phyloP scores from a whole-genome alignment of 2,113 vertebrate genomes.

The Oriolus oriolus region DNA sequence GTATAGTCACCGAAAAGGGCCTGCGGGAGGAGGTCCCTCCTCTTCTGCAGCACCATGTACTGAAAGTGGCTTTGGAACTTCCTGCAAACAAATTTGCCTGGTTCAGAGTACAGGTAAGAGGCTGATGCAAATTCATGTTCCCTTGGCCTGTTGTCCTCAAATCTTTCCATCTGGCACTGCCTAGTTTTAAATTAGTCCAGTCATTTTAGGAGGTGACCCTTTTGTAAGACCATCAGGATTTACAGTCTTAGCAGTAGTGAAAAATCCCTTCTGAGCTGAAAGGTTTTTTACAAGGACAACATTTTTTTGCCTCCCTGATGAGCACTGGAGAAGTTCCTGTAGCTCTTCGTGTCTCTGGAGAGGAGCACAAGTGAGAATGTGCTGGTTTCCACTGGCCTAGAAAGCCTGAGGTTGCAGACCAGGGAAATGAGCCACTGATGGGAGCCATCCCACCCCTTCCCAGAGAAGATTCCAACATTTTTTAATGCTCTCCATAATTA shows the following conservation, averaged over 20 bases:
- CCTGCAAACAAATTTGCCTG: conserved; percentile 93
- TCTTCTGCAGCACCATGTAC: conserved; percentile 86
- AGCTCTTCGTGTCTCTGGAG: neutral
- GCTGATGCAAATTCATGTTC: neutral
- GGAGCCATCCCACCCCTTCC: neutral
- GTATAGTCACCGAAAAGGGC: conserved; percentile 85
- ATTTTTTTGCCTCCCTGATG: neutral
- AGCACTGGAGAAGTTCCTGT: neutral
- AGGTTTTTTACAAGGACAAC: neutral
- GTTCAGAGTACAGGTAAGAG: conserved; percentile 86
- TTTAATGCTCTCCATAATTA: neutral
- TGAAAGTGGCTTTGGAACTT: conserved; percentile 89
- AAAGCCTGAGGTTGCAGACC: neutral
- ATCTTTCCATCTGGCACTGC: neutral
- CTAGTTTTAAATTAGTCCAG: neutral
- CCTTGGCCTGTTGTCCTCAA: neutral
- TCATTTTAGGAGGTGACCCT: neutral
- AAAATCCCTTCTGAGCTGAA: neutral
- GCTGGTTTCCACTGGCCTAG: neutral
- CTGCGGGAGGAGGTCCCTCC: conserved; percentile 78
- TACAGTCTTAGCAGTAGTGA: neutral
- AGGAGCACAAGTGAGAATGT: neutral
- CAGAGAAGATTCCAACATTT: neutral
- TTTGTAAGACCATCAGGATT: neutral
- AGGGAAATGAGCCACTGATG: neutral